Evolutionary conservation across 2,797 vertebrate species (phyloP), one percentile per base, ranked within the genome.

Genomic region (Rallus crepitans): DNA sequence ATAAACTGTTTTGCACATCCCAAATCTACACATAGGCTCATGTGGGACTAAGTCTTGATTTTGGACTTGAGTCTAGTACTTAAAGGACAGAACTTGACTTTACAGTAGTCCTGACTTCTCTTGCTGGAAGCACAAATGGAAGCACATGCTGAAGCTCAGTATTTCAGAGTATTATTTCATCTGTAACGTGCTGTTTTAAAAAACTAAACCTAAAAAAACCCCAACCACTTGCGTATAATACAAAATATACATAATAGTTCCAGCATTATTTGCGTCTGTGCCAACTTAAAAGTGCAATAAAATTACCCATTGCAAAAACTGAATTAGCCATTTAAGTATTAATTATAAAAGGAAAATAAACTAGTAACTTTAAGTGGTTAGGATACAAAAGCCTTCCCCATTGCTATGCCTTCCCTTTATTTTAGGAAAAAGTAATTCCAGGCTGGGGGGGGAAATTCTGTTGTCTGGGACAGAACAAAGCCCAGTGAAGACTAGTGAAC

Each of bases 281-380:
- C 95, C 89, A 94, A 93, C 72, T 96, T 86, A 89, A 97, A 97
- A 96, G 96, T 97, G 96, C 96, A 96, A 81, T 69, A 91, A 79
- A 90, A 70, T 93, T 40, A 93, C 39, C 18, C 70, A 93, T 96
- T 82, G 83, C 39, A 94, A 92, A 84, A 93, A 90, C 27, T 50
- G 82, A 93, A 91, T 79, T 91, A 92, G 25, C 52, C 19, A 57
- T 76, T 89, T 78, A 90, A 89, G 64, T 90, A 73, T 56, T 93
- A 94, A 86, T 56, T 75, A 30, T 82, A 75, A 83, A 87, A 87
- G 47, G 76, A 82, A 90, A 89, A 52, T 24, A 87, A 89, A 83
- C 77, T 82, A 82, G 14, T 70, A 88, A 89, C 59, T 80, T 72
- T 35, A 85, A 95, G 93, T 83, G 85, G 87, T 88, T 95, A 96